Evolutionary conservation across 2,888 invertebrate species (phyloP).

Genomic region (Pedicia rivosa): DNA sequence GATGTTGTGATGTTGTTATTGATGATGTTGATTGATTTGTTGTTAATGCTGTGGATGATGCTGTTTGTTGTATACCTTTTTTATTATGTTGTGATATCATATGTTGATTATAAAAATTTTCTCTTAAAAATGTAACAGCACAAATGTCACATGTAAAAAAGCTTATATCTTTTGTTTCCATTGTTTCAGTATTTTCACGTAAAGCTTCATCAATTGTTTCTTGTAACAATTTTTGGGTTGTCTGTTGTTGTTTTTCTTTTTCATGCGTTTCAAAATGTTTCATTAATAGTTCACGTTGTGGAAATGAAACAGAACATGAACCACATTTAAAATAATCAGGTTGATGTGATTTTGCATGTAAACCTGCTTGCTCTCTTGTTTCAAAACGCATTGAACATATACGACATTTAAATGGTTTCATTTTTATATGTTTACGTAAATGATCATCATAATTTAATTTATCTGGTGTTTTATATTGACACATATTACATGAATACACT

Average conservation of each 20-base stretch:
- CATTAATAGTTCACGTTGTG: conserved; percentile 27
- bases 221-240: conserved; percentile 29
- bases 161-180: conserved; percentile 21
- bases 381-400: conserved; percentile 31
- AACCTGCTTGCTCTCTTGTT: conserved; percentile 29
- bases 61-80: conserved; percentile 1
- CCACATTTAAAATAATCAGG: conserved; percentile 30
- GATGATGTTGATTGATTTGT: conserved; percentile 9
- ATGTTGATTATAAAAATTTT: conserved; percentile 31
- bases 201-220: conserved; percentile 31
- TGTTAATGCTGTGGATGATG: conserved; percentile 4
- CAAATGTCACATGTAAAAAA: conserved; percentile 32
- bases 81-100: conserved; percentile 32
- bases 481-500: conserved; percentile 27
- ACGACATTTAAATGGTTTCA: conserved; percentile 32
- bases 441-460: conserved; percentile 29
- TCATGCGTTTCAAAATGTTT: conserved; percentile 32
- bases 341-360: conserved; percentile 31
- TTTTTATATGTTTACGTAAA: conserved; percentile 27
- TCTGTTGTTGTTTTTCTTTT: conserved; percentile 15
- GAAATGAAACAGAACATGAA: conserved; percentile 28
- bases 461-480: conserved; percentile 29
- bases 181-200: conserved; percentile 19
- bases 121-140: conserved; percentile 31
- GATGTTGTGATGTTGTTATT: conserved; percentile 15